Base-by-base conservation (phyloP, 2,888 invertebrate genomes). In the Smittia aterrima region DNA sequence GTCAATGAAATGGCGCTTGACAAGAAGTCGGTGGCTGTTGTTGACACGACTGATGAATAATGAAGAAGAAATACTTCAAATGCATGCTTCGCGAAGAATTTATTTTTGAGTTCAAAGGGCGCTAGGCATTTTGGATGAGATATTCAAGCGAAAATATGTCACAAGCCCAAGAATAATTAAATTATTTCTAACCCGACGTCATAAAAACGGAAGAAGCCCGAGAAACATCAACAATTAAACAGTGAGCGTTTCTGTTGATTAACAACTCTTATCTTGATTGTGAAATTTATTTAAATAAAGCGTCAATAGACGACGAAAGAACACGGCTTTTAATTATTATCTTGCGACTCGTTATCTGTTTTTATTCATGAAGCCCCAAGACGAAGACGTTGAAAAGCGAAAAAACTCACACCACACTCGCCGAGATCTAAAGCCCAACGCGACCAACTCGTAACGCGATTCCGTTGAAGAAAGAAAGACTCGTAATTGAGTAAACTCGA, bases 261-360 rank as follows among this genome's bases (percentile, higher is more conserved):
- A 58, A 58, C 22, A 58, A 58, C 58, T 20, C 22, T 22, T 58
- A 58, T 58, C 58, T 58, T 18, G 58, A 58, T 13, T 58, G 18
- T 58, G 22, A 58, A 58, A 58, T 58, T 58, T 22, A 58, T 22
- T 58, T 18, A 58, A 58, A 58, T 22, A n/a, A 22, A 22, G 9
- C 58, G 4, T 58, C 58, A 20, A 58, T 58, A 22, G 58, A 22
- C 47, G 58, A 58, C n/a, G 22, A 22, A 18, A 18, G 22, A 58
- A 58, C 18, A 22, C 58, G 18, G 58, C 58, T 58, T 58, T 58
- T 58, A 58, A 58, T 58, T 58, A 58, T 58, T 22, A 58, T 58
- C 18, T 47, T 47, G 13, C 47, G 16, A 47, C 16, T 47, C 47
- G 47, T 16, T 47, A 16, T 47, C 47, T 47, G 32, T 47, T 13